Evolutionary conservation across 1,140 invertebrate species (phyloP).

Genomic region (Drosophila seguyi): DNA sequence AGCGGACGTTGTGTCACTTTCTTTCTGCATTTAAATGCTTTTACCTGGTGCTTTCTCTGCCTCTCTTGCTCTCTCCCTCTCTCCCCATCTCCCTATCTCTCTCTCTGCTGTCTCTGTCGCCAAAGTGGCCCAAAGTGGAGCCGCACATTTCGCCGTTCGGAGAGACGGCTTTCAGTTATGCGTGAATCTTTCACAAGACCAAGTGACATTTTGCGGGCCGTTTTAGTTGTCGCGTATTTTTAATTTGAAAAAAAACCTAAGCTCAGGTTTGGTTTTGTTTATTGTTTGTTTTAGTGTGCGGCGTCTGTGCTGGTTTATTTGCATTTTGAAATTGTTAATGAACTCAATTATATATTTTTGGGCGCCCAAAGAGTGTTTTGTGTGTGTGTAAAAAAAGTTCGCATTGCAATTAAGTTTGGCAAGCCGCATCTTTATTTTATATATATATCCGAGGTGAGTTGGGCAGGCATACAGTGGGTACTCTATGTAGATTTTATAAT

Average conservation of each 20-base stretch:
- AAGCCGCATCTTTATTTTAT: slow-evolving; percentile 25
- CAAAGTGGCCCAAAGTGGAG: slow-evolving; percentile 20
- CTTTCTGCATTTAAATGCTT: slow-evolving; percentile 51
- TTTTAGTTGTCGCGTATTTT: slow-evolving; percentile 40
- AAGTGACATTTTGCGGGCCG: slow-evolving; percentile 65
- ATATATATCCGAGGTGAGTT: slow-evolving; percentile 30
- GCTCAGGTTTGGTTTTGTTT: slow-evolving; percentile 19
- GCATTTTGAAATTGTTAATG: slow-evolving; percentile 48
- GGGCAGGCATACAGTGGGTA: background rate
- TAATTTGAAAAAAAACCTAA: slow-evolving; percentile 28
- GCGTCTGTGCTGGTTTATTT: slow-evolving; percentile 37
- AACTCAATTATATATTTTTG: slow-evolving; percentile 39
- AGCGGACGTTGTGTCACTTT: slow-evolving; percentile 71
- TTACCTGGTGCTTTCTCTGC: slow-evolving; percentile 35
- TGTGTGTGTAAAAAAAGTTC: slow-evolving; percentile 36
- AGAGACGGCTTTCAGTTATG: slow-evolving; percentile 64
- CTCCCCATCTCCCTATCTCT: slow-evolving; percentile 1
- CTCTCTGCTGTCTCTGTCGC: slow-evolving; percentile 4
- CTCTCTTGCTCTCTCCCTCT: slow-evolving; percentile 20
- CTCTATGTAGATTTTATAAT: background rate
- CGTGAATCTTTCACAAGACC: slow-evolving; percentile 83
- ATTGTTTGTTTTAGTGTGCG: slow-evolving; percentile 5
- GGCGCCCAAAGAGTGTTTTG: slow-evolving; percentile 20
- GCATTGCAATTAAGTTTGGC: slow-evolving; percentile 43
- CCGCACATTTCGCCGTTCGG: slow-evolving; percentile 17